Evolutionary conservation across 2,888 invertebrate species (phyloP), one percentile per base, ranked within the genome.

Genomic region (Apeira syringaria): DNA sequence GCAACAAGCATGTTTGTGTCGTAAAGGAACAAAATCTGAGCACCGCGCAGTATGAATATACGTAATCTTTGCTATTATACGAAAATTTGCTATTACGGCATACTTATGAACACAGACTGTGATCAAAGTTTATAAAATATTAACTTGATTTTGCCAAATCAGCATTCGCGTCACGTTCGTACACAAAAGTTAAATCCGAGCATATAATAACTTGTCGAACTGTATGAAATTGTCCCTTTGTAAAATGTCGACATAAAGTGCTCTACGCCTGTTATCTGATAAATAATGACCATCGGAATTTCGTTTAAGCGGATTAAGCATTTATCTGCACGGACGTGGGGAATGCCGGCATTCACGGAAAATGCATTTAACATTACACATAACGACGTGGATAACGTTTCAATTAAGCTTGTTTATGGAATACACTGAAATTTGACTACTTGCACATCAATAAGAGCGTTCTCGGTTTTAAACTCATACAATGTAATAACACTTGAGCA

Each of bases 121-220:
- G 24, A 24, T 30, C 33, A n/a, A 37, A 47, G 20, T 42, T 47
- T 32, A 41, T 36, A n/a, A 47, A 42, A 42, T 41, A 32, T 41
- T 35, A 33, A 28, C 33, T 24, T 8, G 10, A 13, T 10, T 29
- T 28, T 22, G 11, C 17, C 13, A 15, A 30, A 11, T 41, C 34
- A 18, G 18, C 8, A 41, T 30, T 41, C 24, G 17, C 8, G 25
- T 18, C 41, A 41, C 31, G 36, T 43, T 15, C 7, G 2, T 4
- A 15, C 3, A 27, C 12, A 26, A 31, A 43, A 36, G 20, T 26
- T 32, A 18, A 13, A 26, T 26, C n/a, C 2, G 31, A 13, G 25
- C 15, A 13, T 29, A 11, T 10, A 5, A 27, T 13, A 20, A 11
- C 18, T 18, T n/a, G 20, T 20, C 18, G 18, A 20, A 20, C 18